Evolutionary conservation across 2,797 vertebrate species (phyloP).

Genomic region (Bovichtus diacanthus): DNA sequence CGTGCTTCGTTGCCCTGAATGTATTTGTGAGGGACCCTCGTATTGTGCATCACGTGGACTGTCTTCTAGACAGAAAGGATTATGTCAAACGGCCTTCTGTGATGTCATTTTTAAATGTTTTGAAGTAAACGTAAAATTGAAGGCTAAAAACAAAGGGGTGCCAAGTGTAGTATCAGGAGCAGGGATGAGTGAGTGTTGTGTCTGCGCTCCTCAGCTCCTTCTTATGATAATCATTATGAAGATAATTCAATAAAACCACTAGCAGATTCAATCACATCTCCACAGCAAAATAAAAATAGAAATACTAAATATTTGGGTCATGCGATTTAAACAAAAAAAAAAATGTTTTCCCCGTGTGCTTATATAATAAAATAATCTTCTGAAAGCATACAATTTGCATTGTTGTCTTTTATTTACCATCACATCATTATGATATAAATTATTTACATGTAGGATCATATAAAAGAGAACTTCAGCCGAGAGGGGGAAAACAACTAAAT

Average conservation of each 20-base stretch:
- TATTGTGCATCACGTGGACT: no score
- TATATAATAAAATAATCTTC: constrained; percentile 33
- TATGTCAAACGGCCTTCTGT: no score
- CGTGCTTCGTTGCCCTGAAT: no score
- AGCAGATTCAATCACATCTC: background rate
- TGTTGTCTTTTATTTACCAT: constrained; percentile 62
- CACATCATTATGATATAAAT: constrained; percentile 77
- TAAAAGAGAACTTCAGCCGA: constrained; percentile 60
- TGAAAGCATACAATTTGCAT: constrained; percentile 28
- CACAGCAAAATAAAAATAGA: no score
- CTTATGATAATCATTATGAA: background rate
- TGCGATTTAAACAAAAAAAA: background rate
- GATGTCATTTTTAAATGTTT: background rate
- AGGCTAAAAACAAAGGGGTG: no score
- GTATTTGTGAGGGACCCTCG: no score
- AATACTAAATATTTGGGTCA: background rate
- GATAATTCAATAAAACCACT: background rate
- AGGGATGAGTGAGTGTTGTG: background rate
- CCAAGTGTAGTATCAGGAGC: no score
- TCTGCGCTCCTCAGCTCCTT: background rate
- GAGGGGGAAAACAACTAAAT: constrained; percentile 46
- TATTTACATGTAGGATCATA: constrained; percentile 71
- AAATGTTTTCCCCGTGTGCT: background rate
- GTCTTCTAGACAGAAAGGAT: no score
- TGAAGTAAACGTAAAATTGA: background rate